Percentiles rank a stretch among this genome's conserved stretches.
Evolutionary conservation across 2,888 invertebrate genomes (phyloP).

Genomic region (Drosophila picticornis): DNA sequence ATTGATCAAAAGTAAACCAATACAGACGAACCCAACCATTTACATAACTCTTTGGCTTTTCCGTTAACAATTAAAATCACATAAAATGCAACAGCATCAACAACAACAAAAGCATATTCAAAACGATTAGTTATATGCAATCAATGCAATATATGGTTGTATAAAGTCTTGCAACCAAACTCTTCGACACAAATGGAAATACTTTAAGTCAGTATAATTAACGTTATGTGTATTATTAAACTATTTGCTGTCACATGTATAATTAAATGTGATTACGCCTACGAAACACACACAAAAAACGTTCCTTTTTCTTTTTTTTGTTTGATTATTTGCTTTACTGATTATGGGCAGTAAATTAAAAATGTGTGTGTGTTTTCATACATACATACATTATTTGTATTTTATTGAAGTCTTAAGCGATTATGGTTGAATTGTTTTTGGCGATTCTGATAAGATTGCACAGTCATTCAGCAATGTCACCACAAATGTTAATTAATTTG

Average conservation of each 20-base stretch:
- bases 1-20: slow-evolving; percentile 5
- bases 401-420: not conserved
- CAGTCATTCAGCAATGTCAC: not conserved
- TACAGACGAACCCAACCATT: slow-evolving; percentile 50
- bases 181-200: not conserved
- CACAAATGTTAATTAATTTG: not conserved
- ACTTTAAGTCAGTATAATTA: slow-evolving; percentile 3
- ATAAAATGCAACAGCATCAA: slow-evolving; percentile 2
- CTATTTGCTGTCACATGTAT: slow-evolving; percentile 7
- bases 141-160: slow-evolving; percentile 7
- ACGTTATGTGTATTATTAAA: slow-evolving; percentile 5
- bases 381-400: not conserved
- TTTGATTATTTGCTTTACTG: not conserved
- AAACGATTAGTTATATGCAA: slow-evolving; percentile 9
- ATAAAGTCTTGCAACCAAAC: slow-evolving; percentile 2
- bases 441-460: slow-evolving; percentile 1
- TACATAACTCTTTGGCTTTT: slow-evolving; percentile 64
- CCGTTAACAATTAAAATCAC: slow-evolving; percentile 73
- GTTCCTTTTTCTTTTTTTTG: not conserved
- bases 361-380: not conserved
- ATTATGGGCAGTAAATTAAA: slow-evolving; percentile 9
- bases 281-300: not conserved
- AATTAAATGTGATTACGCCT: slow-evolving; percentile 7
- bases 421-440: not conserved
- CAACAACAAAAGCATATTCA: not conserved